Percentiles rank a stretch among this genome's conserved stretches.
Conservation (phyloP, 2,888 invertebrate genomes). For the Eristalis pertinax region DNA sequence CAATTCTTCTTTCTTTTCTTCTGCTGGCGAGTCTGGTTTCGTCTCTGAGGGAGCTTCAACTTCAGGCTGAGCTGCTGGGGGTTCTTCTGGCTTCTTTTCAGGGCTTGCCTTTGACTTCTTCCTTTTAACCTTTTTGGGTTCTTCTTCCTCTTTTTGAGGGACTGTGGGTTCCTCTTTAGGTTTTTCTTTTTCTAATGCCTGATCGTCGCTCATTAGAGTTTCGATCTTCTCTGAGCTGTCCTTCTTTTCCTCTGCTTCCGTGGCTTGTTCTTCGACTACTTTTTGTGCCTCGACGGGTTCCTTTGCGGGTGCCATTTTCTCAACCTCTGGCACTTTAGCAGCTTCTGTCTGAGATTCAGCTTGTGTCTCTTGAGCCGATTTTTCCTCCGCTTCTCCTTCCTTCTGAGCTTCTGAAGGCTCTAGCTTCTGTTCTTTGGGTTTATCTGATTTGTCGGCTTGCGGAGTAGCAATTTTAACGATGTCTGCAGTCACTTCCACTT, state of each 20-base stretch:
- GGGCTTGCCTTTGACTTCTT: conserved; percentile 56
- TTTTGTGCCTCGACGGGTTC: conserved; percentile 6
- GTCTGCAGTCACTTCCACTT: no score
- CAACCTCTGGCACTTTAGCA: not conserved
- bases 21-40: not conserved
- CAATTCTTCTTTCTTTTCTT: not conserved
- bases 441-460: no score
- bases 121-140: conserved; percentile 1
- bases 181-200: no score
- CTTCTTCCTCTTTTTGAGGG: conserved; percentile 1
- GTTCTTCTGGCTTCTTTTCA: conserved; percentile 12
- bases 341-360: no score
- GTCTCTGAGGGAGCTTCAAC: conserved; percentile 8
- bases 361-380: no score
- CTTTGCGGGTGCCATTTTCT: not conserved
- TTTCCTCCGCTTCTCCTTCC: no score
- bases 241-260: not conserved
- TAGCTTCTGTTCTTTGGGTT: no score
- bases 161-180: not conserved
- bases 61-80: not conserved
- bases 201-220: no score
- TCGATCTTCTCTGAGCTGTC: no score
- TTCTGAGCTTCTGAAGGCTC: no score
- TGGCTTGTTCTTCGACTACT: not conserved
- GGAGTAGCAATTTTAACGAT: no score